Evolutionary conservation across 2,888 invertebrate species (phyloP), one percentile per base, ranked within the genome.

Genomic region (Apotomis turbidana): DNA sequence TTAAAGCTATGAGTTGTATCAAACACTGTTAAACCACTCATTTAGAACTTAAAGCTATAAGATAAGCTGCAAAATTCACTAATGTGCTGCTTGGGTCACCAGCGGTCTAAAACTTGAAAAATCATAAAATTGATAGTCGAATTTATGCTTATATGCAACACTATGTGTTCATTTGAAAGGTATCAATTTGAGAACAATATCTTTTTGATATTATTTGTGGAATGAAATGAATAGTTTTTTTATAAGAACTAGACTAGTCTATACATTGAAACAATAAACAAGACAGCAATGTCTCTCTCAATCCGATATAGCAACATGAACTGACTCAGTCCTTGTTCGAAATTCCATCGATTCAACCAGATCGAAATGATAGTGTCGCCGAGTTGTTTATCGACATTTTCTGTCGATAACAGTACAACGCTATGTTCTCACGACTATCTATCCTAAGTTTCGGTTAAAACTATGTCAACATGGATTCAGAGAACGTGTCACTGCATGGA

Each of bases 281-380:
- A 57, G 57, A 62, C 9, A 68, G 57, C 36, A 66, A 67, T 58
- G 75, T 78, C 76, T 64, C 44, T 72, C 79, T 81, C 78, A 77
- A 78, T 76, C 78, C 74, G 74, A 76, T 73, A 76, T 76, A 79
- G 79, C 78, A 70, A 78, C 78, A 80, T 79, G 77, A 60, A 74
- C 75, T 79, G 78, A 75, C 72, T 69, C 72, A 71, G 71, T 74
- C 74, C 74, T 69, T 69, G 75, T 74, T 63, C 41, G 78, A 80
- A 80, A 79, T 81, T 79, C 77, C 77, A 78, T 76, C 78, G 77
- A 74, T 74, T 74, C 80, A 78, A 81, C 78, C 80, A 81, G 69
- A 69, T 75, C 46, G 51, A n/a, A 49, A 46, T 44, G 71, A 74
- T 71, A 74, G 69, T 41, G 58, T n/a, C 67, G 58, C 6, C 9